Base-by-base conservation (phyloP, 2,113 vertebrate genomes). In the Chaetorhynchus papuensis region DNA sequence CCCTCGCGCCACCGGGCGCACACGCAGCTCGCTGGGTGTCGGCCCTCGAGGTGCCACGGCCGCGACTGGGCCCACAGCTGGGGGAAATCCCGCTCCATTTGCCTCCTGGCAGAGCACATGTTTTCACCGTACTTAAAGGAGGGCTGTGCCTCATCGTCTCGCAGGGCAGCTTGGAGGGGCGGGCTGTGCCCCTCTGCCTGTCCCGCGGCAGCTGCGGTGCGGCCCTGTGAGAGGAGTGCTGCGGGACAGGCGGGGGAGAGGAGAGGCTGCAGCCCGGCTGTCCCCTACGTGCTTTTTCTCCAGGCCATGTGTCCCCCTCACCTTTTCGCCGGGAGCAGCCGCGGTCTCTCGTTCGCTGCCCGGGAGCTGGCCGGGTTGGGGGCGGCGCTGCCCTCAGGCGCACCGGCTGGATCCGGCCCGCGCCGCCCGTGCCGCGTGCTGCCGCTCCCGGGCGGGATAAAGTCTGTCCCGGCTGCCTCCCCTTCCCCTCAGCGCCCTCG, bases 131-230 rank as follows among this genome's bases (percentile, higher is more conserved):
- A 2, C 5, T 30, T n/a, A 7, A 11, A 20, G 37, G 3, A 5
- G 7, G 26, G 11, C 0, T 1, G 0, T 1, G 0, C 5, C 3
- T 17, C 1, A 0, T 4, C 1, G 0, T 1, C 0, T 1, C 0
- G 2, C 0, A 1, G 3, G 2, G 3, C 0, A 6, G 4, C 3
- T 35, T 0, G 3, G 31, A 23, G 22, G 12, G 7, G 1, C 1
- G 2, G 27, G 7, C 12, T 2, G 7, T 19, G 13, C 6, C 1
- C 2, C 4, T 2, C 4, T 28, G 3, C 2, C 10, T 0, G 7
- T 2, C 8, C 3, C 1, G 1, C 1, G 6, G 9, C 1, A 2
- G 14, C 11, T 2, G 1, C 1, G 23, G 4, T 3, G 9, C 4
- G 1, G 30, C 8, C 7, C 15, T 7, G 13, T 1, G 28, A 27